phyloP scores from a whole-genome alignment of 53 echinoderm and acorn worm genomes.

The Luidia sarsii region DNA sequence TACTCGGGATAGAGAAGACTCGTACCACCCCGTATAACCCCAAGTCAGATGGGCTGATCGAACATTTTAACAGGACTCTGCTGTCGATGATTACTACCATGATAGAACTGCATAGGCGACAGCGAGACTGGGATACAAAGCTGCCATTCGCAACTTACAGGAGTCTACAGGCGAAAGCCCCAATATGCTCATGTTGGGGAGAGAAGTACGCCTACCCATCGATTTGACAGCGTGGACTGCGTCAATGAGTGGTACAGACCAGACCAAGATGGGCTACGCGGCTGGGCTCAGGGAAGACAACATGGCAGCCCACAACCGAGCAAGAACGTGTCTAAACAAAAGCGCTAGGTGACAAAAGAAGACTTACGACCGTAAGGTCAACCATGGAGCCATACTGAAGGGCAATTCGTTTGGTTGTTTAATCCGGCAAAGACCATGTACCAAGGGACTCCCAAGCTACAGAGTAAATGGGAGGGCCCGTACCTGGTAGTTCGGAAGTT shows the following conservation, averaged over 20 bases:
- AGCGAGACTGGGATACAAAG: slow-evolving; percentile 16
- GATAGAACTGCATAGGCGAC: neutral
- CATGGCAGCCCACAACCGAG: neutral
- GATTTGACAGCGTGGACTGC: slow-evolving; percentile 2
- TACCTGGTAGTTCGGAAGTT: neutral
- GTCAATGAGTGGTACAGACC: too few relatives aligned
- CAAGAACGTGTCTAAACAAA: neutral
- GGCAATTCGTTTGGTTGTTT: neutral
- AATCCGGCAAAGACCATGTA: neutral
- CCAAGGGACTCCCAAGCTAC: neutral
- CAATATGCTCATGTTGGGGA: slow-evolving; percentile 8
- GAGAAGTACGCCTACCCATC: slow-evolving; percentile 1
- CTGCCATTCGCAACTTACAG: slow-evolving; percentile 1
- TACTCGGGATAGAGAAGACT: neutral
- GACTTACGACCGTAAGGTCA: neutral
- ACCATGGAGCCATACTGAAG: neutral
- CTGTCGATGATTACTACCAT: slow-evolving; percentile 17
- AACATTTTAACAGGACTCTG: slow-evolving; percentile 16
- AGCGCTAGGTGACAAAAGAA: slow-evolving; percentile 40
- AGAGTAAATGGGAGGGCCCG: neutral
- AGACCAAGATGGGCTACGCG: neutral
- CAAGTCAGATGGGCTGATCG: too few relatives aligned
- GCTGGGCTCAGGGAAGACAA: neutral
- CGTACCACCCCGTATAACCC: neutral
- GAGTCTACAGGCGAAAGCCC: slow-evolving; percentile 5